Percentiles rank a stretch among this genome's conserved stretches.
These are phyloP conservation scores for Morone chrysops DNA, from an alignment of 2,113 vertebrate genomes.

Conservation along the genomic window DNA sequence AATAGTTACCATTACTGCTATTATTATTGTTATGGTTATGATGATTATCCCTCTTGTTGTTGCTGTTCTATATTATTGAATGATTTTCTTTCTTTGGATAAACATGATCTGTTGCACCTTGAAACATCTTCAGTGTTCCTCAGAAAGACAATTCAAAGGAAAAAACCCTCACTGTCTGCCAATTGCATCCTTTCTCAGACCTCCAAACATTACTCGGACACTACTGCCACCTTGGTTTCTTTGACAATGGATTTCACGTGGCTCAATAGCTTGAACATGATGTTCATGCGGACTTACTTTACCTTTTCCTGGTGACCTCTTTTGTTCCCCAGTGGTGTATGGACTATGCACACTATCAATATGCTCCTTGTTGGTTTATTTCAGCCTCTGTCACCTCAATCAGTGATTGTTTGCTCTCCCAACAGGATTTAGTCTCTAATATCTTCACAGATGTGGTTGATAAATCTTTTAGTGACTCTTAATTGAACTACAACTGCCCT, in stretches of 20 bases:
- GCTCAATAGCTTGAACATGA: constrained; percentile 50
- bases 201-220: constrained; percentile 50
- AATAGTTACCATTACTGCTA: constrained; percentile 78
- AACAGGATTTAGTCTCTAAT: constrained; percentile 75
- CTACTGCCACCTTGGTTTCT: constrained; percentile 49
- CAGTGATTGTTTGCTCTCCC: constrained; percentile 78
- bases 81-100: constrained; percentile 77
- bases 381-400: constrained; percentile 66
- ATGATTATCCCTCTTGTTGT: constrained; percentile 77
- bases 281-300: constrained; percentile 58
- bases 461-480: constrained; percentile 78
- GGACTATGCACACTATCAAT: constrained; percentile 73
- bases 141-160: constrained; percentile 69
- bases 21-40: constrained; percentile 78
- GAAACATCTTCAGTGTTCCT: constrained; percentile 67
- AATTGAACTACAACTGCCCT: constrained; percentile 78
- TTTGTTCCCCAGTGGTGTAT: constrained; percentile 48
- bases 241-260: constrained; percentile 56
- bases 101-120: constrained; percentile 67
- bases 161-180: constrained; percentile 40
- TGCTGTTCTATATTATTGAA: constrained; percentile 77
- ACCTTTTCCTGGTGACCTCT: constrained; percentile 41
- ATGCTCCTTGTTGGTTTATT: constrained; percentile 71
- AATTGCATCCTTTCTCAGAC: constrained; percentile 42
- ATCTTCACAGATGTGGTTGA: constrained; percentile 78